phyloP scores from a whole-genome alignment of 2,888 invertebrate genomes.

The Invenusta paracnida region DNA sequence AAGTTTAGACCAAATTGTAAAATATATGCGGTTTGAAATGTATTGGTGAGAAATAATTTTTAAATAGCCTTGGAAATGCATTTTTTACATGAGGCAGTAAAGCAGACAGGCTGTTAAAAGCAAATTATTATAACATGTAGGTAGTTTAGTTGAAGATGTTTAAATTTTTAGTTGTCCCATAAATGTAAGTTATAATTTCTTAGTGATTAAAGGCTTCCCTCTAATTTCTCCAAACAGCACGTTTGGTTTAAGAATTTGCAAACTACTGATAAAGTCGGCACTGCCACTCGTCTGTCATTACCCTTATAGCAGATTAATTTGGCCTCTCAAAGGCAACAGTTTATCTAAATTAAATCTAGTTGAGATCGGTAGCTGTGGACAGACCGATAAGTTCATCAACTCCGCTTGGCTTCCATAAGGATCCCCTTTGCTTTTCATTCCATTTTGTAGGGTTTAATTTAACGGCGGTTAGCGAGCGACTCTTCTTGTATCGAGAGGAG shows the following conservation, averaged over 20 bases:
- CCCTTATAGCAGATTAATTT: not conserved
- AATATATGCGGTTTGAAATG: no score
- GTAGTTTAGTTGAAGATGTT: not conserved
- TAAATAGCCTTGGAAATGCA: not conserved
- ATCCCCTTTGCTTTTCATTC: not conserved
- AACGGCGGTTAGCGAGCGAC: no score
- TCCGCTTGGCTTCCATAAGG: not conserved
- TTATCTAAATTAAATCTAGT: constrained; percentile 15
- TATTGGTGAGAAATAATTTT: constrained; percentile 6
- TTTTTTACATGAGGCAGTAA: not conserved
- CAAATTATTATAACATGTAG: not conserved
- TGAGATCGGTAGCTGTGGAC: constrained; percentile 3
- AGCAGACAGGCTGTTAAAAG: not conserved
- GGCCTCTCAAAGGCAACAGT: not conserved
- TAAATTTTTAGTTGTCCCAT: no score
- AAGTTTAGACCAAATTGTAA: not conserved
- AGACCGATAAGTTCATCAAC: not conserved
- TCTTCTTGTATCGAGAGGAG: no score
- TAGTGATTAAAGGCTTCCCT: no score
- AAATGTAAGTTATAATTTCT: no score
- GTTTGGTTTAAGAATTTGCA: no score
- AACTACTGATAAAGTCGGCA: constrained; percentile 16
- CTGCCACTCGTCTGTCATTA: not conserved
- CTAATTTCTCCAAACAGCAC: not conserved
- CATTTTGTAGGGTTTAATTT: no score